Percentiles rank a stretch among this genome's conserved stretches.
Conservation (phyloP, 2,113 vertebrate genomes). For the Calonectris borealis region DNA sequence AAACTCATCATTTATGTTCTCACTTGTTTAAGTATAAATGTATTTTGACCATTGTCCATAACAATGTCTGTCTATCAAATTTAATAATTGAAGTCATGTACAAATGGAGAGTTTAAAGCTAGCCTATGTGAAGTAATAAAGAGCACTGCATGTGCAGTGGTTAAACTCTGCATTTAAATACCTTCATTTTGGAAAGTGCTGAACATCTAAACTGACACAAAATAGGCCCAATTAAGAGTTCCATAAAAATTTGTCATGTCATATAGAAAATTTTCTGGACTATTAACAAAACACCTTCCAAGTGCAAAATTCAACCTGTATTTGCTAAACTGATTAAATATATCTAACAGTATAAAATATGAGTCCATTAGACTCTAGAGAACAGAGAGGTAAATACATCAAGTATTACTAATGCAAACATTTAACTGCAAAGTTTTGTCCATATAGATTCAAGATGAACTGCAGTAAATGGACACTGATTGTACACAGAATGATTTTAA, state of each 20-base stretch:
- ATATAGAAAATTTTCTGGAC: background rate
- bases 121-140: background rate
- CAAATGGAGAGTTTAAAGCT: background rate
- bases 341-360: background rate
- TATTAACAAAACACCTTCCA: background rate
- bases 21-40: background rate
- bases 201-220: background rate
- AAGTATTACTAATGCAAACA: background rate
- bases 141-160: accelerated
- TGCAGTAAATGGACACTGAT: background rate
- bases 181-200: background rate
- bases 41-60: background rate
- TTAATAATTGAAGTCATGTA: background rate
- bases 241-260: background rate
- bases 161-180: background rate
- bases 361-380: background rate
- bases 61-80: background rate
- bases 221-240: background rate
- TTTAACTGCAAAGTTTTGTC: background rate
- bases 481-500: background rate
- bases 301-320: background rate
- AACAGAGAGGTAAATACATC: background rate
- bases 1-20: background rate
- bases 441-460: background rate
- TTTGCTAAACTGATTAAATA: background rate